Evolutionary conservation across 2,797 vertebrate genomes (phyloP), one percentile per base, ranked within the genome.

Genomic region (Mormyrops attenuatus): DNA sequence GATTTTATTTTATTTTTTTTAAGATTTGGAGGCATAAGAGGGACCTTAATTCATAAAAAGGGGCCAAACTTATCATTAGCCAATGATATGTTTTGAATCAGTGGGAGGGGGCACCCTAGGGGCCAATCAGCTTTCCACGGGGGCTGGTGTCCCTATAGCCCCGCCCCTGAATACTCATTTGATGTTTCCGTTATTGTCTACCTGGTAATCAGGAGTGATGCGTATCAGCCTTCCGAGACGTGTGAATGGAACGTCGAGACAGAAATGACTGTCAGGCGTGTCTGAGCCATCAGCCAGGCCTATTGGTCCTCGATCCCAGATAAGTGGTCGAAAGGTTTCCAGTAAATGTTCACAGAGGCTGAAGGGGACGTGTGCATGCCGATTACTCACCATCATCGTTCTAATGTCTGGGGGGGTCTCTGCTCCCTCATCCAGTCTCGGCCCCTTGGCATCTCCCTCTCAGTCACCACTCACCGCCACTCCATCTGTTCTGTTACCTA

Each of bases 401-500:
- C 90, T 84, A 88, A 89, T 89, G 90, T 89, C 89, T 90, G 66
- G 85, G 91, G 88, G 90, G 17, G 49, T 82, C 69, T 82, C 41
- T 60, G 6, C 73, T 38, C 84, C 20, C 22, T 89, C 80, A 77
- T 30, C 38, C 57, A 77, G 89, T 73, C 82, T 85, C 80, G 20
- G 30, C 41, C 52, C 44, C 90, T 90, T 60, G 69, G 22, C 91
- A 57, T 92, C 85, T 91, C 90, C 91, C 38, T 88, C 90, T 90
- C 53, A 89, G 47, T 93, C 88, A 41, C 91, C 90, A 90, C 90
- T 92, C 92, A 93, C 92, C 92, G 92, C 91, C 90, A 92, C 89
- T 91, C 91, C 88, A 63, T 93, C 92, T 92, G 88, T 91, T 92
- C 92, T 91, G 96, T 96, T 96, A 93, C 96, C 95, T 91, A 92